Conservation (phyloP, 2,797 vertebrate genomes). For the Tachyglossus aculeatus region DNA sequence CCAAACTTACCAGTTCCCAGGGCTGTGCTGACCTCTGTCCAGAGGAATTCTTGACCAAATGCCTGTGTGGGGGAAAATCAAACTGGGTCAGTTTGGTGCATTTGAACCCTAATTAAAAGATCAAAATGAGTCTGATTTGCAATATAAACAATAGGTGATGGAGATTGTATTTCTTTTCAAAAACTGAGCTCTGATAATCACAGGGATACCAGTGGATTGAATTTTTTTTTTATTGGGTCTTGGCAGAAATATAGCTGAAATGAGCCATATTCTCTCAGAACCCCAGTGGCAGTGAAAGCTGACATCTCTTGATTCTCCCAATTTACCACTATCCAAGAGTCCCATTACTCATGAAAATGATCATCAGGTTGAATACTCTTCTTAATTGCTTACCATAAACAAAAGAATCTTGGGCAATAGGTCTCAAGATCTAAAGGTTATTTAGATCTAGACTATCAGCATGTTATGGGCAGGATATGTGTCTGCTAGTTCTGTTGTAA, state of each 20-base stretch:
- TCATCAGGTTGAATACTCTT: background rate
- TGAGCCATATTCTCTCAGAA: background rate
- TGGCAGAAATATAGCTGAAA: background rate
- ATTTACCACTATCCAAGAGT: background rate
- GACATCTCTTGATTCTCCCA: background rate
- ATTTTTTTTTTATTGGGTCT: background rate
- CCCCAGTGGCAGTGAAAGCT: background rate
- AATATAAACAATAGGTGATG: background rate
- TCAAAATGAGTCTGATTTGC: background rate
- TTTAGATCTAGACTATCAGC: too few relatives aligned
- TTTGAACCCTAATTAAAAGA: background rate
- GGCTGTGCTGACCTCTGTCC: too few relatives aligned
- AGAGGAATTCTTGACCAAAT: too few relatives aligned
- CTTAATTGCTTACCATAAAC: too few relatives aligned
- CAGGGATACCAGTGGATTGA: background rate
- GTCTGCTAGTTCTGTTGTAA: too few relatives aligned
- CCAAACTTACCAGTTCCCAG: too few relatives aligned
- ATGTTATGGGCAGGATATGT: too few relatives aligned
- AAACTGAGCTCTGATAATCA: background rate
- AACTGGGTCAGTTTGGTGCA: too few relatives aligned
- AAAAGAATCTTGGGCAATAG: too few relatives aligned
- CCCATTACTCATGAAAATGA: background rate
- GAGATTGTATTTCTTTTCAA: background rate
- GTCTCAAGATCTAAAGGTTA: too few relatives aligned
- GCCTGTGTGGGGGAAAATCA: too few relatives aligned